A percentile compares a stretch with the other conserved stretches of the same genome.
Conservation (phyloP, 2,113 vertebrate genomes). For the Gobio gobio region DNA sequence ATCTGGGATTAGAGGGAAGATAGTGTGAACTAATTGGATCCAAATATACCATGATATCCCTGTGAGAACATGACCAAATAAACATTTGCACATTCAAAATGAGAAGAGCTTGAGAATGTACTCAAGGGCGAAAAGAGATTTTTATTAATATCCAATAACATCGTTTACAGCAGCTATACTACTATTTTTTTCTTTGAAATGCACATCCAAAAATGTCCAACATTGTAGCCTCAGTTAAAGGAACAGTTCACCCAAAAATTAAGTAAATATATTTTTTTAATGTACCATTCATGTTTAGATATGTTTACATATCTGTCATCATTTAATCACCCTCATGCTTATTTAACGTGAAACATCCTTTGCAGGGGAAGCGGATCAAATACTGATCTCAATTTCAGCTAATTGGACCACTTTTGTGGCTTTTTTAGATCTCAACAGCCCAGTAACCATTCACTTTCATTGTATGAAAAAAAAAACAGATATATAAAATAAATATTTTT, state of each 20-base stretch:
- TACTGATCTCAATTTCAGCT: too few species aligned
- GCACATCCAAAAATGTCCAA: not conserved
- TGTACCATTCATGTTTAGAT: not conserved
- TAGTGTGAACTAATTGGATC: constrained; percentile 25
- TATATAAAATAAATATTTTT: not conserved
- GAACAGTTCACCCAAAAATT: too few species aligned
- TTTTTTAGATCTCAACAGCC: not conserved
- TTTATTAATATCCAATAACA: not conserved
- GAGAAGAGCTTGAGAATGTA: not conserved
- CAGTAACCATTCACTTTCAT: not conserved
- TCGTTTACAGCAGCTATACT: not conserved
- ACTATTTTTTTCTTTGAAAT: not conserved
- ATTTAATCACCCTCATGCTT: not conserved
- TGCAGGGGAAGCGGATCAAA: not conserved
- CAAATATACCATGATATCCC: constrained; percentile 20
- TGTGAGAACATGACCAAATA: constrained; percentile 21
- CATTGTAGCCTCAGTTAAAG: too few species aligned
- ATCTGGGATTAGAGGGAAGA: constrained; percentile 25
- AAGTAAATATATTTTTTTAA: too few species aligned
- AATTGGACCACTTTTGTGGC: not conserved
- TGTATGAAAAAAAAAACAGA: not conserved
- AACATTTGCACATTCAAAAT: constrained; percentile 1
- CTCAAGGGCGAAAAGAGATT: not conserved
- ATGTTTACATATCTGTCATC: too few species aligned
- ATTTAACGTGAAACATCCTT: not conserved